These are phyloP conservation scores for Spodoptera frugiperda DNA, from an alignment of 1,140 invertebrate genomes.

Conservation along the genomic window DNA sequence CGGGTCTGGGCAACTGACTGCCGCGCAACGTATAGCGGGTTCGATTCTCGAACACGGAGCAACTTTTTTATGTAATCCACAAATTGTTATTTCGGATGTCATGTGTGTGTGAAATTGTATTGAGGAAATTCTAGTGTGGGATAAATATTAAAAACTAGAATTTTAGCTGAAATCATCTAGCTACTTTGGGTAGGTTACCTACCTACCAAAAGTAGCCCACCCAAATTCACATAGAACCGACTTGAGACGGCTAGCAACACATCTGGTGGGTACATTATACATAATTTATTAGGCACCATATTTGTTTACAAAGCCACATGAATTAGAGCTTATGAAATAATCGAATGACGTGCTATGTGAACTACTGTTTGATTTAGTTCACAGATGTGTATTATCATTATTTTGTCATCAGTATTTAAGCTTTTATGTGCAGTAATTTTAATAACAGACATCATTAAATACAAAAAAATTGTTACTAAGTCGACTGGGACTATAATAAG, in stretches of 20 bases:
- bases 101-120: too few relatives aligned
- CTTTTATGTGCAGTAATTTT: background rate
- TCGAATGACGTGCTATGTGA: conserved; percentile 27
- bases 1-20: too few relatives aligned
- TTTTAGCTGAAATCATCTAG: too few relatives aligned
- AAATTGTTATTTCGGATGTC: too few relatives aligned
- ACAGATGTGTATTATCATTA: conserved; percentile 26
- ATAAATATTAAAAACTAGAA: too few relatives aligned
- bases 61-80: too few relatives aligned
- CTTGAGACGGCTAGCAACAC: conserved; percentile 20
- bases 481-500: background rate
- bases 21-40: too few relatives aligned
- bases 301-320: conserved; percentile 45
- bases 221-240: conserved; percentile 13
- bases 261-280: conserved; percentile 35
- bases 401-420: background rate
- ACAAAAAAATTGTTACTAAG: conserved; percentile 7
- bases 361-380: conserved; percentile 34
- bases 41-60: too few relatives aligned
- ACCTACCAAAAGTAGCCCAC: background rate
- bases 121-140: too few relatives aligned
- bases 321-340: conserved; percentile 33
- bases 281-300: conserved; percentile 27
- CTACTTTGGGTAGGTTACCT: too few relatives aligned
- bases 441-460: background rate